These are phyloP conservation scores for Sarotherodon lohbergeri DNA, from an alignment of 2,113 vertebrate genomes.

Conservation along the genomic window DNA sequence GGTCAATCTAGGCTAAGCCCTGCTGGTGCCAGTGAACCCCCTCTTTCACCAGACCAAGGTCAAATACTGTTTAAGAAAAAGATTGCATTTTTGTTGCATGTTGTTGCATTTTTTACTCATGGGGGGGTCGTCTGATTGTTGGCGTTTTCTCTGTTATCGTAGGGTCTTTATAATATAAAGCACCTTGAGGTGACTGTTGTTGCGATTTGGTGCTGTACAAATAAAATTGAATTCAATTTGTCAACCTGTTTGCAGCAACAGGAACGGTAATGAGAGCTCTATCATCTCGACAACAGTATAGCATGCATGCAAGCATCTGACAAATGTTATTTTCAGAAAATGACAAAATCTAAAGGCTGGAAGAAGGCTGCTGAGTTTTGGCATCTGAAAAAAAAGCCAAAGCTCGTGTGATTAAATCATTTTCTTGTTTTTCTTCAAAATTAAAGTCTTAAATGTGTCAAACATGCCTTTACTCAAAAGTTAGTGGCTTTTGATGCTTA, in stretches of 20 bases:
- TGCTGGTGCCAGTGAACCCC: conserved; percentile 58
- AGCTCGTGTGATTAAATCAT: not conserved
- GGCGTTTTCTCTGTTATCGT: fast-evolving
- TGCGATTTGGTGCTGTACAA: not conserved
- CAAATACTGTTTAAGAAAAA: not conserved
- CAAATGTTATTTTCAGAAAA: fast-evolving
- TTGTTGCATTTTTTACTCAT: not conserved
- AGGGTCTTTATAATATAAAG: not conserved
- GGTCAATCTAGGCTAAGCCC: conserved; percentile 69
- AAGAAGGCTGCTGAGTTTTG: not conserved
- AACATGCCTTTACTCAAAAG: not conserved
- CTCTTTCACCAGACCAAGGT: conserved; percentile 19
- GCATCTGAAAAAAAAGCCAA: not conserved
- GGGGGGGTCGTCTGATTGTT: not conserved
- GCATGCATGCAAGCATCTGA: not conserved
- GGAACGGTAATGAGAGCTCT: fast-evolving
- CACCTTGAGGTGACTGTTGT: fast-evolving
- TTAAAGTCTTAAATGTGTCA: not conserved
- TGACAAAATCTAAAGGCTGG: not conserved
- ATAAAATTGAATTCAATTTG: not conserved
- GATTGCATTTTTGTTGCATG: not conserved
- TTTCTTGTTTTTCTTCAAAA: not conserved
- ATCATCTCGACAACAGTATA: not conserved
- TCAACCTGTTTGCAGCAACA: not conserved
- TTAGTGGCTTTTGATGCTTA: fast-evolving